Evolutionary conservation across 2,888 invertebrate species (phyloP), one percentile per base, ranked within the genome.

Genomic region (Platypus cylindrus): DNA sequence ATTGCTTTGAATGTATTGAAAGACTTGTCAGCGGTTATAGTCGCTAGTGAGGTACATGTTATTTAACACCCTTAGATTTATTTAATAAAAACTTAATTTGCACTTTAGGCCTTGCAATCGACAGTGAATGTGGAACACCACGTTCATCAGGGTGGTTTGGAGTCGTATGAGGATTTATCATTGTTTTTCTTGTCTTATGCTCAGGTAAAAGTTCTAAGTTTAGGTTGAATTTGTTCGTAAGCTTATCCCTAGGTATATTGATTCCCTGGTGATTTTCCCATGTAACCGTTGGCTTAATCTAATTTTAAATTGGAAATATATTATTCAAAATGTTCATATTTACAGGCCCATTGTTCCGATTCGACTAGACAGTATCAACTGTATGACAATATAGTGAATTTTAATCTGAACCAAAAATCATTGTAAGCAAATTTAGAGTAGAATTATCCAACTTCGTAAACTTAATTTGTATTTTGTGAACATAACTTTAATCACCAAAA

Each of bases 131-230:
- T 50, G 12, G 25, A 44, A 17, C 33, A 45, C 11, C 63, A 65
- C 43, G 48, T 56, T 13, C 65, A 66, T 46, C 64, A 65, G 43
- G 66, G 67, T 3, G 62, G 63, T 1, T 48, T 69, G 40, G 66
- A 68, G 44, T 54, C 49, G 25, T 60, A 58, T 31, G 66, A 64
- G 47, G 63, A 66, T 34, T 59, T 64, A 17, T 64, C 66, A 29
- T 54, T 70, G 36, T 73, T 71, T 53, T 73, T 69, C 50, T 47
- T 73, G 8, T 52, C 68, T 1, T 70, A 66, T 48, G 64, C 68
- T 8, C 73, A 73, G 59, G 66, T 67, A 55, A 44, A 37, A 40
- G 23, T 27, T 17, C 25, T 15, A 24, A 36, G 3, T 12, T 28
- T 17, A 20, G 27, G 13, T 25, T 12, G 25, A 26, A 27, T 22